Percentiles rank a stretch among this genome's conserved stretches.
Evolutionary conservation across 2,113 vertebrate genomes (phyloP).

Genomic region (Reinhardtius hippoglossoides): DNA sequence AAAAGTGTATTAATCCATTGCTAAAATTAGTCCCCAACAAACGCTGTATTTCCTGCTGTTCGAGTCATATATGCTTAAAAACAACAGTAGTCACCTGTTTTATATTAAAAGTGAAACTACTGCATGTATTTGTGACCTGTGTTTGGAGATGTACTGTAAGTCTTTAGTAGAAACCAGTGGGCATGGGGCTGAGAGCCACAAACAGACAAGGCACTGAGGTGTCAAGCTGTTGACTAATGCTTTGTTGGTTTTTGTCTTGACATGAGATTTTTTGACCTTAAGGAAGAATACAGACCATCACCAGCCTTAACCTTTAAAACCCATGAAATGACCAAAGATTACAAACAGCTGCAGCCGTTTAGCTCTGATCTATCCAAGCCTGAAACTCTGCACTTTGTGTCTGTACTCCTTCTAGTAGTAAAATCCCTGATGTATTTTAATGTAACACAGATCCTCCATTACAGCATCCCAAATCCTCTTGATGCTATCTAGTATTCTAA

Average conservation of each 20-base stretch:
- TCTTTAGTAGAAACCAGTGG: neutral
- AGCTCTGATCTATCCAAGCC: neutral
- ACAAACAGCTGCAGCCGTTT: neutral
- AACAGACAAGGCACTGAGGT: neutral
- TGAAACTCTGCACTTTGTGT: neutral
- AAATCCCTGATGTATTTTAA: slow-evolving; percentile 29
- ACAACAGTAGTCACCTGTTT: neutral
- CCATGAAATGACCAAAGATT: slow-evolving; percentile 3
- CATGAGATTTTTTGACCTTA: neutral
- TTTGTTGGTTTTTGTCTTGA: neutral
- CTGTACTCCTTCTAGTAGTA: slow-evolving; percentile 1
- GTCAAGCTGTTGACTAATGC: neutral
- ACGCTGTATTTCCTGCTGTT: neutral
- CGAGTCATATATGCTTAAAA: neutral
- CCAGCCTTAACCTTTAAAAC: neutral
- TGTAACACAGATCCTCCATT: slow-evolving; percentile 19
- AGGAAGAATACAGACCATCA: neutral
- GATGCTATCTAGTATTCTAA: slow-evolving; percentile 14
- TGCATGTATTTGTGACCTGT: neutral
- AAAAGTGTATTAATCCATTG: neutral
- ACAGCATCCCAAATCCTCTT: neutral
- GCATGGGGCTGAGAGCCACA: neutral
- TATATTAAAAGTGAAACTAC: neutral
- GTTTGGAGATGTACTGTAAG: neutral
- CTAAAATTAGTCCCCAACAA: slow-evolving; percentile 2